Evolutionary conservation across 2,797 vertebrate genomes (phyloP).

Genomic region (Coendou prehensilis): DNA sequence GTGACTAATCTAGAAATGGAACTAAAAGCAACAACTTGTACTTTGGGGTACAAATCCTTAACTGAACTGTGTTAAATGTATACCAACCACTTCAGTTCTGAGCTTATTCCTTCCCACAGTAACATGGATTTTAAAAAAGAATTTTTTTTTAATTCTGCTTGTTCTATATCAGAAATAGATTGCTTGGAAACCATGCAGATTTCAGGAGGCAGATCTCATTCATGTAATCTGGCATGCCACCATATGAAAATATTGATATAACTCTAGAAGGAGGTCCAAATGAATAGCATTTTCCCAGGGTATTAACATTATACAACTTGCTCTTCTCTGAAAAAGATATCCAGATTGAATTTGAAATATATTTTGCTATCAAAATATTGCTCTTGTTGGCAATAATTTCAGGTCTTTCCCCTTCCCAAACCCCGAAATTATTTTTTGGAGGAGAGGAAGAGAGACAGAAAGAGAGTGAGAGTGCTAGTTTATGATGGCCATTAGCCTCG

Average conservation of each 20-base stretch:
- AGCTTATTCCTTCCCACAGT: constrained; percentile 66
- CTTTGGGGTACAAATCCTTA: constrained; percentile 68
- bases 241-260: background rate
- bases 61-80: constrained; percentile 66
- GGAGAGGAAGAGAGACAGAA: background rate
- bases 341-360: constrained; percentile 17
- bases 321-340: background rate
- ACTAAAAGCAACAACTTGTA: constrained; percentile 69
- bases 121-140: background rate
- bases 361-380: constrained; percentile 48
- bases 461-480: background rate
- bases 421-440: background rate
- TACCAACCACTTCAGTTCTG: constrained; percentile 66
- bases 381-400: constrained; percentile 16
- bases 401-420: background rate
- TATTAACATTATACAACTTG: background rate
- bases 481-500: background rate
- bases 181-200: background rate
- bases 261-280: constrained; percentile 32
- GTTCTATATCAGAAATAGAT: constrained; percentile 45
- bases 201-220: constrained; percentile 28
- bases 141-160: background rate
- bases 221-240: background rate
- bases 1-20: constrained; percentile 73
- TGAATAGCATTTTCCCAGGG: background rate